These are phyloP conservation scores for Montipora capitata DNA, from an alignment of 92 coral and sea anemone genomes.

Conservation along the genomic window DNA sequence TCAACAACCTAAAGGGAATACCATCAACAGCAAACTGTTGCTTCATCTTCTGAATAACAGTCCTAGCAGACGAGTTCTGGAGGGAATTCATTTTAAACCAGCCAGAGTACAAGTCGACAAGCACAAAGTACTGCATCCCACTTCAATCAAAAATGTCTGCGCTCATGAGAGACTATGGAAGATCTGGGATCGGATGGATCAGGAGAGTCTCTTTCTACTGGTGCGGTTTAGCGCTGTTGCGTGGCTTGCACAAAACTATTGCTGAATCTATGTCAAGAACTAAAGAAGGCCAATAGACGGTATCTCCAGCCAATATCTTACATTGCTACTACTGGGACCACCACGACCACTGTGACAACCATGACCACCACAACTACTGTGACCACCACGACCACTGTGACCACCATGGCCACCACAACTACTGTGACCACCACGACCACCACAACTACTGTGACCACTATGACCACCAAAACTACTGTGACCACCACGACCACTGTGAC, in stretches of 20 bases:
- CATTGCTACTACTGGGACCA: too few relatives aligned
- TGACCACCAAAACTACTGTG: too few relatives aligned
- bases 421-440: too few relatives aligned
- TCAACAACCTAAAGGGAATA: slow-evolving; percentile 12
- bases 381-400: too few relatives aligned
- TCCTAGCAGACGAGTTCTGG: too few relatives aligned
- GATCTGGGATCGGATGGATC: slow-evolving; percentile 15
- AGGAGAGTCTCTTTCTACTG: slow-evolving; percentile 32
- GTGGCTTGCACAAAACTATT: slow-evolving; percentile 9
- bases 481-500: too few relatives aligned
- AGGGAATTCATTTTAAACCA: neutral
- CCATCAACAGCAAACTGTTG: slow-evolving; percentile 34
- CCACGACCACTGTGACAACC: too few relatives aligned
- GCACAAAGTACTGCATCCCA: slow-evolving; percentile 25
- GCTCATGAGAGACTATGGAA: neutral
- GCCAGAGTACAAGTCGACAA: slow-evolving; percentile 41
- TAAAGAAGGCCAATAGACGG: slow-evolving; percentile 60
- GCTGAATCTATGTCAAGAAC: slow-evolving; percentile 27
- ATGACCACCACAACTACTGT: too few relatives aligned
- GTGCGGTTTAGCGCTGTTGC: slow-evolving; percentile 42
- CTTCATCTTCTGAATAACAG: neutral
- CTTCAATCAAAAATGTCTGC: slow-evolving; percentile 39
- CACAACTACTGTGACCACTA: too few relatives aligned
- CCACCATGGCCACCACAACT: too few relatives aligned
- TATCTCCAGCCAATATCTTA: slow-evolving; percentile 44